A percentile compares a stretch with the other conserved stretches of the same genome.
phyloP scores from a whole-genome alignment of 2,797 vertebrate genomes.

The Microctenopoma steveboyesi region DNA sequence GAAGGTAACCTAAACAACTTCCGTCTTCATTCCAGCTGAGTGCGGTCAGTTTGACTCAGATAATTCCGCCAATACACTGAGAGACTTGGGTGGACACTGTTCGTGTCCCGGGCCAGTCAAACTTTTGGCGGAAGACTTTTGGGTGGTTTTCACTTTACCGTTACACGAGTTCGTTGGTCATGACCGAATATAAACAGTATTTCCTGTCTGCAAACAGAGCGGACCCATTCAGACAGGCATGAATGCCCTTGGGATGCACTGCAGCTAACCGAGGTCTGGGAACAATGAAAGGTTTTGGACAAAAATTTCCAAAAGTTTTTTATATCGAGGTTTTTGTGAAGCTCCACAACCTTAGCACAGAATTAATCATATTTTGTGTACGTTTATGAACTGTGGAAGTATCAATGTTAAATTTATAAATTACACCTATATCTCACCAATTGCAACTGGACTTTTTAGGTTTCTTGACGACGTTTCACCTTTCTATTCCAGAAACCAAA shows the following conservation, averaged over 20 bases:
- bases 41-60: not conserved
- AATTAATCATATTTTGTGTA: too few species aligned
- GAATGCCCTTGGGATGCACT: conserved; percentile 19
- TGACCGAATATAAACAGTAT: conserved; percentile 30
- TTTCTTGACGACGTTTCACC: too few species aligned
- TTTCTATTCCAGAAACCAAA: too few species aligned
- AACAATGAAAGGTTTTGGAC: not conserved
- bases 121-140: conserved; percentile 59
- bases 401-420: too few species aligned
- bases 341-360: not conserved
- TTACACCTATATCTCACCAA: too few species aligned
- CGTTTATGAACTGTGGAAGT: too few species aligned
- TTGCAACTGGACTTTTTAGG: too few species aligned
- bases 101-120: conserved; percentile 62
- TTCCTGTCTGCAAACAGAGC: conserved; percentile 41
- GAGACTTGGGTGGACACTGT: conserved; percentile 45
- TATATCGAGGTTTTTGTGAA: not conserved
- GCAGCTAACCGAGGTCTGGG: conserved; percentile 2
- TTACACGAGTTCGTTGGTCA: conserved; percentile 2
- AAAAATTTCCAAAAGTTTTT: not conserved
- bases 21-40: not conserved
- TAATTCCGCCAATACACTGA: conserved; percentile 42
- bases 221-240: conserved; percentile 16
- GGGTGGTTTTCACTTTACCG: conserved; percentile 5
- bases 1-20: not conserved